Base-by-base conservation (phyloP, 2,113 vertebrate genomes). In the Rhea pennata region DNA sequence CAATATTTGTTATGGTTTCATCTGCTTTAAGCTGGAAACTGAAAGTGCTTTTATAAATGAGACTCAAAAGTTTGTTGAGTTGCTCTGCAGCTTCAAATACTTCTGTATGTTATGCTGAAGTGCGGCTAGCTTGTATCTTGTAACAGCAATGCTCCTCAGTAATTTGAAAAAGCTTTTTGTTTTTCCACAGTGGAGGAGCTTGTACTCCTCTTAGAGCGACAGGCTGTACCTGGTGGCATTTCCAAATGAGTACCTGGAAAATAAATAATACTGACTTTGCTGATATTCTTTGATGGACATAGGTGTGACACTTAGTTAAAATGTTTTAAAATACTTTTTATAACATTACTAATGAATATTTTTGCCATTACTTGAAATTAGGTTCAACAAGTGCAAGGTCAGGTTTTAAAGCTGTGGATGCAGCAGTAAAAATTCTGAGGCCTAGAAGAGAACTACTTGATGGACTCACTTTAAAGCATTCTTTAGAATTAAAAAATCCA, bases 1-100 rank as follows among this genome's bases (percentile, higher is more conserved):
- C 94, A 97, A 91, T 90, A 81, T 83, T 94, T 97, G 86, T 95
- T 97, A 54, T 91, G 88, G 83, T 69, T 96, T 95, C 85, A 96
- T 85, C 80, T 89, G 59, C 80, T 81, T 79, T 66, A 76, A 90
- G 76, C 71, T 88, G 92, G 94, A 91, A 90, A 88, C 21, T 39
- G 71, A 59, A 89, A 94, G 86, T 44, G 79, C 79, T 94, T 89
- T 95, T 76, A 59, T 83, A 82, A 93, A 94, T 64, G 78, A 31
- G 61, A 78, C 31, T 61, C 80, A 74, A 61, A 95, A 79, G 31
- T 82, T 76, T 67, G 33, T 44, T 48, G 72, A 90, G 40, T 6
- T 54, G 33, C 51, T 88, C n/a, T 90, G 58, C 88, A 94, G 79
- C 65, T 93, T 76, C 65, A 78, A 66, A 58, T 23, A 59, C 53